Conservation (phyloP, 2,888 invertebrate genomes). For the Melanchra persicariae region DNA sequence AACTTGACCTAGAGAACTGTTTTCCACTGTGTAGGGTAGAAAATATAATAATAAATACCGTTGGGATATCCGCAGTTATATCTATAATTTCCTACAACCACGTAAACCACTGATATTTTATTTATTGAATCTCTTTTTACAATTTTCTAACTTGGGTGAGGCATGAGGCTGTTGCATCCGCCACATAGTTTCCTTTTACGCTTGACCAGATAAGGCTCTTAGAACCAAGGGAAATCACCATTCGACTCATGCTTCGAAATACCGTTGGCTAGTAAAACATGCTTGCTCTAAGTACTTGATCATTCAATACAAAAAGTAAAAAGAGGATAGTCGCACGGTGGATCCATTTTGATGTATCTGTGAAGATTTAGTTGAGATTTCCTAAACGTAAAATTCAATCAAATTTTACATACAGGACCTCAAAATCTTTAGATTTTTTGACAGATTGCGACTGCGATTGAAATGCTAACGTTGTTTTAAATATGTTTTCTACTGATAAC, state of each 20-base stretch:
- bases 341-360: background rate
- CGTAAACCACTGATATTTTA: slow-evolving; percentile 5
- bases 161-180: background rate
- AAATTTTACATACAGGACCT: background rate
- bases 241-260: background rate
- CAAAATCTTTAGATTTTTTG: too few species aligned
- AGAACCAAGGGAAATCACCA: slow-evolving; percentile 10
- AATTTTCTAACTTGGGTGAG: slow-evolving; percentile 11
- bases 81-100: background rate
- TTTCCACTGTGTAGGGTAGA: background rate
- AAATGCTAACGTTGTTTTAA: too few species aligned
- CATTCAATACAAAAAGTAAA: slow-evolving; percentile 3
- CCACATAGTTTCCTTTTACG: slow-evolving; percentile 17
- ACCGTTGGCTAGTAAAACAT: slow-evolving; percentile 19
- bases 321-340: too few species aligned
- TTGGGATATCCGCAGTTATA: background rate
- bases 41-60: background rate
- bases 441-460: too few species aligned
- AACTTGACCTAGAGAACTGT: too few species aligned
- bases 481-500: background rate
- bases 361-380: background rate
- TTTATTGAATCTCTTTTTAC: background rate
- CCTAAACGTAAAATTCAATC: fast-evolving
- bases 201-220: slow-evolving; percentile 1
- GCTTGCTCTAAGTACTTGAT: background rate